Evolutionary conservation across 2,888 invertebrate genomes (phyloP).

Genomic region (Zonitis immaculata): DNA sequence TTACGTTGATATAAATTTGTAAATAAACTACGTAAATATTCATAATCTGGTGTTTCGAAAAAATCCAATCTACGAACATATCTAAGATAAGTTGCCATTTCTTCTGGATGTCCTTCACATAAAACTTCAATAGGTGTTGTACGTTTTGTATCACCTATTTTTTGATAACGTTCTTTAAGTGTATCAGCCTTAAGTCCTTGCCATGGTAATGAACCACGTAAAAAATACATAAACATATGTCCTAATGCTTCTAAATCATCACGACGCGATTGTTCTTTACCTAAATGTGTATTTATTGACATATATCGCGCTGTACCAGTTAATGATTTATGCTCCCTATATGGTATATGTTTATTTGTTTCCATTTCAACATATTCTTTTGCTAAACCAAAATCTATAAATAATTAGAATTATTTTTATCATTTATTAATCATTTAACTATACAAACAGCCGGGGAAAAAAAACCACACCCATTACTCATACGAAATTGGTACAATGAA

Average conservation of each 20-base stretch:
- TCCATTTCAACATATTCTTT: conserved; percentile 99
- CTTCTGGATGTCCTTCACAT: conserved; percentile 87
- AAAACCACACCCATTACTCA: no score
- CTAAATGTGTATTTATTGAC: conserved; percentile 99
- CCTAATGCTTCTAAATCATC: conserved; percentile 98
- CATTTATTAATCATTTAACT: neutral
- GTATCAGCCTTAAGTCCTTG: conserved; percentile 99
- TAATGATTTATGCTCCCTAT: conserved; percentile 99
- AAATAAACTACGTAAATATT: conserved; percentile 94
- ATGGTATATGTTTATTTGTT: conserved; percentile 99
- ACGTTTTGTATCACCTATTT: conserved; percentile 99
- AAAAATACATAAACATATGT: conserved; percentile 99
- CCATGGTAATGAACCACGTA: conserved; percentile 99
- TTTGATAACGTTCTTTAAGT: conserved; percentile 98
- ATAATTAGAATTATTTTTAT: conserved; percentile 12
- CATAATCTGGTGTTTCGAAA: conserved; percentile 99
- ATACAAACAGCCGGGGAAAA: no score
- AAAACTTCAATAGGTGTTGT: conserved; percentile 96
- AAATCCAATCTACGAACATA: conserved; percentile 97
- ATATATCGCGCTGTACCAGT: conserved; percentile 98
- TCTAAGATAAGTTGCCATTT: conserved; percentile 95
- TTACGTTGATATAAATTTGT: conserved; percentile 85
- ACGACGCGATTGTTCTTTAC: conserved; percentile 98
- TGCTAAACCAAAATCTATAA: conserved; percentile 98
- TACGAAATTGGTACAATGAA: no score